phyloP scores from a whole-genome alignment of 2,888 invertebrate species.

The Tenthredo amoena region DNA sequence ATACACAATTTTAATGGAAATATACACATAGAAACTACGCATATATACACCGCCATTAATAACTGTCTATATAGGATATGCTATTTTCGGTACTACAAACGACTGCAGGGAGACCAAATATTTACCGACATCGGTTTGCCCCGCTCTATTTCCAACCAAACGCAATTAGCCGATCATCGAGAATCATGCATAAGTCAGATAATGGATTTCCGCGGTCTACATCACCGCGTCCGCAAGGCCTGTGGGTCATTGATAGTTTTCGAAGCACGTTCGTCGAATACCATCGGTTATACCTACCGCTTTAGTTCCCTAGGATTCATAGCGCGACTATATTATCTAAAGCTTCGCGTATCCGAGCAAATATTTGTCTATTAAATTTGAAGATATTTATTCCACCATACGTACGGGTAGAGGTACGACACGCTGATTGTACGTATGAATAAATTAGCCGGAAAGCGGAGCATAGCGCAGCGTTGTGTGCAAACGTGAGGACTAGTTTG shows the following conservation, averaged over 20 bases:
- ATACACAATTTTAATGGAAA: slow-evolving; percentile 50
- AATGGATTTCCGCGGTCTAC: slow-evolving; percentile 46
- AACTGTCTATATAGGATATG: slow-evolving; percentile 7
- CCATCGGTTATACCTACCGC: not conserved
- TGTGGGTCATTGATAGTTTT: slow-evolving; percentile 37
- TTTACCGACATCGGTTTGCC: slow-evolving; percentile 46
- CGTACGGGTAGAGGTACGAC: not conserved
- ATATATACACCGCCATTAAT: slow-evolving; percentile 10
- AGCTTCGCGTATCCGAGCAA: slow-evolving; percentile 22
- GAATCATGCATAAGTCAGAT: slow-evolving; percentile 46
- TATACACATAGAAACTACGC: slow-evolving; percentile 13
- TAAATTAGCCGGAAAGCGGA: slow-evolving; percentile 12
- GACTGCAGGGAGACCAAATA: slow-evolving; percentile 37
- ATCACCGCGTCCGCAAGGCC: slow-evolving; percentile 8
- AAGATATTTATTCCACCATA: slow-evolving; percentile 42
- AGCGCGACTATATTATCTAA: not conserved
- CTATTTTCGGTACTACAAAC: slow-evolving; percentile 36
- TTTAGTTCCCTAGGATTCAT: not conserved
- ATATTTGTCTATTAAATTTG: slow-evolving; percentile 46
- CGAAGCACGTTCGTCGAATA: slow-evolving; percentile 29
- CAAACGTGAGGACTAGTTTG: slow-evolving; percentile 23
- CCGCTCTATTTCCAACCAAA: slow-evolving; percentile 31
- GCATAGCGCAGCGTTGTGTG: not conserved
- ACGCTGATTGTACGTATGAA: slow-evolving; percentile 44
- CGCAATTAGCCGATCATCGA: slow-evolving; percentile 48